Percentiles rank a stretch among this genome's conserved stretches.
These are phyloP conservation scores for Leucania comma DNA, from an alignment of 2,888 invertebrate genomes.

Conservation along the genomic window DNA sequence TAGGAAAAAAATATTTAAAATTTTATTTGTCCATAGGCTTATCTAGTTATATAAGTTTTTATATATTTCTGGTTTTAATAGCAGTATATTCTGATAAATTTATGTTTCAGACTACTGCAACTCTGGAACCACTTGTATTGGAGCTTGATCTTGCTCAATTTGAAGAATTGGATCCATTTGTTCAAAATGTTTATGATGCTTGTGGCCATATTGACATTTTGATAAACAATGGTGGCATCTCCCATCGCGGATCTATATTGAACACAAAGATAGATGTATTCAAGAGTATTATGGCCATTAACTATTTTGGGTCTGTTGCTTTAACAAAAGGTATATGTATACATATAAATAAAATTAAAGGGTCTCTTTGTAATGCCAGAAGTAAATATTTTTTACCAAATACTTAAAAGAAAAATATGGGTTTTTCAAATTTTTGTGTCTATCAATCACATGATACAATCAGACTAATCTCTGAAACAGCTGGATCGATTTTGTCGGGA, in stretches of 20 bases:
- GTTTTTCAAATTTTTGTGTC: no score
- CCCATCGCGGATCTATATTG: slow-evolving; percentile 94
- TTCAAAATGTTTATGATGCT: slow-evolving; percentile 92
- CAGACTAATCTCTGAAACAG: no score
- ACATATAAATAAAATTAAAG: no score
- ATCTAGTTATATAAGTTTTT: background rate
- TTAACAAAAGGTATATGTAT: slow-evolving; percentile 95
- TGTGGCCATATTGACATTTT: slow-evolving; percentile 96
- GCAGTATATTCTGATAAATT: background rate
- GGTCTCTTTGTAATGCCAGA: no score
- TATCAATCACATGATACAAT: no score
- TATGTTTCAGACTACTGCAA: slow-evolving; percentile 86
- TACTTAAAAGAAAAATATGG: no score
- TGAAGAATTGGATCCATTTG: slow-evolving; percentile 91
- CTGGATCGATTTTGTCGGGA: no score
- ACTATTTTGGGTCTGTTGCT: slow-evolving; percentile 98
- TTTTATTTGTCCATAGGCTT: background rate
- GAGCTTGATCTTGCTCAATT: slow-evolving; percentile 94
- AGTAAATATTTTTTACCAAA: no score
- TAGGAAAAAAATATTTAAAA: no score
- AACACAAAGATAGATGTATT: slow-evolving; percentile 95
- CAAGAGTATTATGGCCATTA: slow-evolving; percentile 96
- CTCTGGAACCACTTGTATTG: slow-evolving; percentile 94
- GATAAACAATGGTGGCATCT: slow-evolving; percentile 98
- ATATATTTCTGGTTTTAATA: background rate